phyloP scores from a whole-genome alignment of 2,888 invertebrate species.

The Melanargia galathea region DNA sequence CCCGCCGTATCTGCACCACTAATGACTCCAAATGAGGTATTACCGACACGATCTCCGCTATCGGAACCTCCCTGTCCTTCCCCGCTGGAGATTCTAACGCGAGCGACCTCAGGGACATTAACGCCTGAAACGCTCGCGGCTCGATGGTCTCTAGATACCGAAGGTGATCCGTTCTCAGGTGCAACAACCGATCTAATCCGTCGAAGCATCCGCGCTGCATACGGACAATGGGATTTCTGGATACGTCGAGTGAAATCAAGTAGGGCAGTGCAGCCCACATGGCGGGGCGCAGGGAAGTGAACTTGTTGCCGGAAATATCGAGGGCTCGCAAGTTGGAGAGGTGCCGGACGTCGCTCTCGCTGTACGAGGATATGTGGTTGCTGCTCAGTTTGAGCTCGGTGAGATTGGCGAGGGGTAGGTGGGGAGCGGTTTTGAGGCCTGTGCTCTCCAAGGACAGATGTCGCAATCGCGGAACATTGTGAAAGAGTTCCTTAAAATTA shows the following conservation, averaged over 20 bases:
- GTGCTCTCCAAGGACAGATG: not conserved
- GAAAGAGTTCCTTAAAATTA: not conserved
- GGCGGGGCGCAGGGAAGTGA: not conserved
- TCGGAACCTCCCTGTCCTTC: slow-evolving; percentile 77
- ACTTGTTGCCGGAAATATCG: not conserved
- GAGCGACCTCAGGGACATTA: not conserved
- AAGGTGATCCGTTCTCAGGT: not conserved
- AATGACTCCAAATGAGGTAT: slow-evolving; percentile 54
- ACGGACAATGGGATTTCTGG: not conserved
- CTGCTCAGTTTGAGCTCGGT: not conserved
- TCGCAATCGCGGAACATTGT: not conserved
- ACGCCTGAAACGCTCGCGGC: not conserved
- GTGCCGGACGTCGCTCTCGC: not conserved
- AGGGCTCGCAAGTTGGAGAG: not conserved
- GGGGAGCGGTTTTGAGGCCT: not conserved
- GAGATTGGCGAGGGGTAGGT: not conserved
- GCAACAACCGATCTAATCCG: not conserved
- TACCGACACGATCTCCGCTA: slow-evolving; percentile 50
- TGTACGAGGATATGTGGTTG: not conserved
- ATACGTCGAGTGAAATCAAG: not conserved
- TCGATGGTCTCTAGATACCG: not conserved
- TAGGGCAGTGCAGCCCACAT: not conserved
- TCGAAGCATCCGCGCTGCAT: not conserved
- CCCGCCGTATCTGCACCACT: slow-evolving; percentile 84
- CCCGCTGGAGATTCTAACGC: slow-evolving; percentile 65